A percentile compares a stretch with the other conserved stretches of the same genome.
These are phyloP conservation scores for Zaprionus inermis DNA, from an alignment of 1,140 invertebrate genomes.

Conservation along the genomic window DNA sequence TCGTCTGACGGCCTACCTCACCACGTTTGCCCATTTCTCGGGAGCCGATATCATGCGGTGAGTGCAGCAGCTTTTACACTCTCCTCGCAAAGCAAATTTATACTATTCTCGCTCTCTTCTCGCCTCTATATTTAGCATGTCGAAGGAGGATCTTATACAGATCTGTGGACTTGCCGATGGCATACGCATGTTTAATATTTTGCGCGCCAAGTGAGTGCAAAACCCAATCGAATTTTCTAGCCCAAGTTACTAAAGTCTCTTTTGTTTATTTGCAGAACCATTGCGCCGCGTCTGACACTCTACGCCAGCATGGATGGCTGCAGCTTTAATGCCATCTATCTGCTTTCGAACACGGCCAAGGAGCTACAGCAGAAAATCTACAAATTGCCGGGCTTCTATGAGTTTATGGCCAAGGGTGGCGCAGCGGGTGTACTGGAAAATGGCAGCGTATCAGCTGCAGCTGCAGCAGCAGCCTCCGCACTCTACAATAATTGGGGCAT, in stretches of 20 bases:
- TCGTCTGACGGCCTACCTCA: conserved; percentile 90
- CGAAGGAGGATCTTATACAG: conserved; percentile 95
- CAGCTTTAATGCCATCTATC: conserved; percentile 91
- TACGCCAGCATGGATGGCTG: conserved; percentile 90
- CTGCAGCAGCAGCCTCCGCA: conserved; percentile 41
- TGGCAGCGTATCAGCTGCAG: conserved; percentile 37
- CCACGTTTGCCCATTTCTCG: conserved; percentile 93
- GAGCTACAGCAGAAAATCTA: conserved; percentile 89
- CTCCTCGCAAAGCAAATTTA: neutral
- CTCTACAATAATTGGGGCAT: conserved; percentile 77
- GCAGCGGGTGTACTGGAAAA: conserved; percentile 51
- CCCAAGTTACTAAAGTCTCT: neutral
- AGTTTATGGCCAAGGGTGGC: conserved; percentile 69
- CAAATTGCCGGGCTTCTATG: conserved; percentile 82
- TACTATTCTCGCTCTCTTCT: neutral
- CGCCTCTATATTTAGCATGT: conserved; percentile 86
- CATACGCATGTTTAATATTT: conserved; percentile 94
- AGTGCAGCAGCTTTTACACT: conserved; percentile 9
- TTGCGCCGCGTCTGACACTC: conserved; percentile 91
- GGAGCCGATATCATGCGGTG: conserved; percentile 92
- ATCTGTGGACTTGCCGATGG: conserved; percentile 96
- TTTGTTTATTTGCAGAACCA: conserved; percentile 85
- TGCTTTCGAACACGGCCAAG: conserved; percentile 88
- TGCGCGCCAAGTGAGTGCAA: conserved; percentile 90
- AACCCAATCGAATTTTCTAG: neutral